Base-by-base conservation (phyloP, 2,113 vertebrate genomes). In the Recurvirostra avosetta region DNA sequence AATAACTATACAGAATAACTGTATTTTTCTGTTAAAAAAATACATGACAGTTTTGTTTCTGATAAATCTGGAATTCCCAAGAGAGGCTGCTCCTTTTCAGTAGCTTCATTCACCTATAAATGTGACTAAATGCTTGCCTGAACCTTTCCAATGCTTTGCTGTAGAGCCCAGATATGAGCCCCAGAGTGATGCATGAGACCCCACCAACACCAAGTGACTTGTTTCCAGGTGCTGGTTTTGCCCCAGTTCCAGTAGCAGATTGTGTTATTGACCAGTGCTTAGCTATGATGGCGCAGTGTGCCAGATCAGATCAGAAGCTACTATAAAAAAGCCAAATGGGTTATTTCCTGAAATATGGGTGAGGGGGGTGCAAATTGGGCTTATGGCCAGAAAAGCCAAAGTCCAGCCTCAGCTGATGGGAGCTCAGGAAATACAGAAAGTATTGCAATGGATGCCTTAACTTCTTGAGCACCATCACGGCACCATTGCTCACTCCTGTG, bases 401-500 rank as follows among this genome's bases (percentile, higher is more conserved):
- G 41, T 45, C 32, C 5, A 4, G 26, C 15, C 38, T 67, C 53
- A 65, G 59, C 6, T 61, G 56, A n/a, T 6, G 9, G 41, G 30
- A 95, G 47, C 38, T 55, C 47, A 75, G 36, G 16, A 86, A 75
- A 79, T 41, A 62, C 27, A 68, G 50, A 27, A 83, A 68, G 22
- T 15, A 50, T 29, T 72, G 22, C 38, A 76, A 72, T 4, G 13
- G 16, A 40, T 66, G 27, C 47, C 38, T 36, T 72, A 56, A 41
- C 58, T 86, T 75, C 52, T 50, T 36, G 40, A 88, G 34, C 23
- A 27, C 38, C 32, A 34, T 32, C 50, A 38, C 0, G 0, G 36
- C 70, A 79, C 8, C 45, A n/a, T 11, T 0, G 0, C 38, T 86
- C 61, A 4, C 53, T 36, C 43, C 40, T 55, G 49, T 41, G 67